Evolutionary conservation across 2,113 vertebrate species (phyloP), one percentile per base, ranked within the genome.

Genomic region (Suricata suricatta): DNA sequence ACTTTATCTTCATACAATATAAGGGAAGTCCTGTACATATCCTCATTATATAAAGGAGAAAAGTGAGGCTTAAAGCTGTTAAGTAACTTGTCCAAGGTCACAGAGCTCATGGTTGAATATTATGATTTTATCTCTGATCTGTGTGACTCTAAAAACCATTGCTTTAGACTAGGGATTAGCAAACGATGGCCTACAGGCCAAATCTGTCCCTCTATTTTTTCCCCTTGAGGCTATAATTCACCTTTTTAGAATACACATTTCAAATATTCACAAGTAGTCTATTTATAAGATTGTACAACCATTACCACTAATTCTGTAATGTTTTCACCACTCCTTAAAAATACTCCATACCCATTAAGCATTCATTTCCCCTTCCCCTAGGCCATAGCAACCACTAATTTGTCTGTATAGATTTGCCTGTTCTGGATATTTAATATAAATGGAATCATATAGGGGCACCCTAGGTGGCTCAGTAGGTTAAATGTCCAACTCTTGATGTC

Each of bases 31-130:
- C 31, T 80, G 31, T 76, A 60, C 14, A 94, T 52, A 94, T 60
- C 12, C 54, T 38, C 35, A 88, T 84, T 54, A 69, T 38, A 85
- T 68, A 80, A 90, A 88, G 60, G 93, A 96, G 54, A 92, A 80
- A 96, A 93, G n/a, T 84, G 71, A 96, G 27, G 44, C 23, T 85
- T 95, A 82, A 88, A 97, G 50, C 71, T 93, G 88, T 85, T 94
- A 81, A 92, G 76, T 96, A 95, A 94, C 47, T 88, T 96, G 19
- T 84, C 41, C 77, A 82, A 96, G 66, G 79, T 84, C 60, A 95
- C 33, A 91, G 82, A 93, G 23, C 44, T 93, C 71, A 31, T 68
- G 84, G 29, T 41, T 95, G 89, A 96, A 93, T 95, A 93, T 96
- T 60, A 96, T 60, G 64, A 90, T 93, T 72, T 25, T 94, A 31